Evolutionary conservation across 2,888 invertebrate species (phyloP).

Genomic region (Limnephilus rhombicus): DNA sequence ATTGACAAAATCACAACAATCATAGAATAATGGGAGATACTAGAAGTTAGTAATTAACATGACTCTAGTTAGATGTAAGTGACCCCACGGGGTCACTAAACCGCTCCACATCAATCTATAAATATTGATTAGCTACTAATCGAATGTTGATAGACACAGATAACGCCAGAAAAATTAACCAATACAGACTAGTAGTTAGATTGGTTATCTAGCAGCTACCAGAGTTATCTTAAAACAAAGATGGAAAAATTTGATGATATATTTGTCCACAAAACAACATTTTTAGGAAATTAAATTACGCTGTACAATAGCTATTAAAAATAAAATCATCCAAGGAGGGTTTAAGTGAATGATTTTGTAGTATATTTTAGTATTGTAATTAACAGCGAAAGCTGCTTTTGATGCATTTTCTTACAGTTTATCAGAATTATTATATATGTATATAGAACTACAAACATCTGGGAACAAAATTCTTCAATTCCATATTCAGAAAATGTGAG

Average conservation of each 20-base stretch:
- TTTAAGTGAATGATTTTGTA: too few species aligned
- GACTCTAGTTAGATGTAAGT: background rate
- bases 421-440: too few species aligned
- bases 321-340: too few species aligned
- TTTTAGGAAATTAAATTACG: too few species aligned
- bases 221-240: background rate
- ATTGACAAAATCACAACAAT: background rate
- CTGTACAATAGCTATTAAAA: too few species aligned
- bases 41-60: background rate
- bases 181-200: background rate
- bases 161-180: background rate
- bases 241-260: background rate
- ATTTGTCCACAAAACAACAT: too few species aligned
- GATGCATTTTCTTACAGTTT: too few species aligned
- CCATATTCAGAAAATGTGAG: too few species aligned
- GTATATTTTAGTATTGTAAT: too few species aligned
- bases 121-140: background rate
- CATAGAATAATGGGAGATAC: background rate
- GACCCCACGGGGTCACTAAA: background rate
- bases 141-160: background rate
- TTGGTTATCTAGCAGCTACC: background rate
- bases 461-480: too few species aligned
- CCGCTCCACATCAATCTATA: background rate
- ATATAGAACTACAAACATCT: too few species aligned
- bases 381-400: too few species aligned